phyloP scores from a whole-genome alignment of 1,140 invertebrate species.

The Hesperophylax magnus region DNA sequence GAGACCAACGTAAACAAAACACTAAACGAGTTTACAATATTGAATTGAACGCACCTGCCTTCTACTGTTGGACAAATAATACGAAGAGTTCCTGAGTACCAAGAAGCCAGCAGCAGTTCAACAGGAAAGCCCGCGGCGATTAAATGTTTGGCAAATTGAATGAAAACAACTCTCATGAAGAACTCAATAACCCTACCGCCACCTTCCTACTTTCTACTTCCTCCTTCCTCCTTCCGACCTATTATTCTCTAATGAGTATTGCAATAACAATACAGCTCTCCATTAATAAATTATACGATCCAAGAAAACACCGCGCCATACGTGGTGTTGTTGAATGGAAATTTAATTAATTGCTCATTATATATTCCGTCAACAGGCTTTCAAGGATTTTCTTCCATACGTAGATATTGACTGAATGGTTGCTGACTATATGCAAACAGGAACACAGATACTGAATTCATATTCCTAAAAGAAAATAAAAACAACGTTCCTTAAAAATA shows the following conservation, averaged over 20 bases:
- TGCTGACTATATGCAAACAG: no score
- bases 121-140: not conserved
- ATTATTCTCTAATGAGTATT: slow-evolving; percentile 31
- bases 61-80: no score
- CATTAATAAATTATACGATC: slow-evolving; percentile 9
- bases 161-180: slow-evolving; percentile 49
- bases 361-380: no score
- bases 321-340: not conserved
- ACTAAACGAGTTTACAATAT: no score
- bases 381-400: no score
- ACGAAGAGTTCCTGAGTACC: no score
- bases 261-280: slow-evolving; percentile 1
- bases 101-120: not conserved
- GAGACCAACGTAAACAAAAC: no score
- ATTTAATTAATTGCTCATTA: not conserved
- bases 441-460: no score
- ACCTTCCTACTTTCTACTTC: not conserved
- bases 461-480: no score
- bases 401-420: no score
- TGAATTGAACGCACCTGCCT: no score
- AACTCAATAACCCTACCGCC: not conserved
- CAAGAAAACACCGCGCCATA: not conserved
- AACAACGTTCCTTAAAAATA: no score
- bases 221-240: not conserved
- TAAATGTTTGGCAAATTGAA: slow-evolving; percentile 49